Percentiles rank a stretch among this genome's conserved stretches.
phyloP scores from a whole-genome alignment of 1,140 invertebrate species.

The Venturia canescens region DNA sequence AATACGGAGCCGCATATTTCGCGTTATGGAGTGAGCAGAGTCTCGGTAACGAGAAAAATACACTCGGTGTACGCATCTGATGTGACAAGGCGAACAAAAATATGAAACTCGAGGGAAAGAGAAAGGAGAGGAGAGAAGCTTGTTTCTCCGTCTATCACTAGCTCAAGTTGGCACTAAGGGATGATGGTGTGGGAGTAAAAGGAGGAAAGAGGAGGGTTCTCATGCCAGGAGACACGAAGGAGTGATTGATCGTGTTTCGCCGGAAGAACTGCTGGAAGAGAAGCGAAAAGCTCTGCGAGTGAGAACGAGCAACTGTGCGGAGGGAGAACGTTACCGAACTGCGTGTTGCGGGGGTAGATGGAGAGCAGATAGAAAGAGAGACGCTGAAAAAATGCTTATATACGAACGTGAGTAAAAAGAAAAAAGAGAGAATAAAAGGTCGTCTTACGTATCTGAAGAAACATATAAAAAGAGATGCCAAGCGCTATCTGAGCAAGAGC shows the following conservation, averaged over 20 bases:
- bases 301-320: slow-evolving; percentile 53
- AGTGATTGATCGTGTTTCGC: slow-evolving; percentile 77
- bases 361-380: slow-evolving; percentile 50
- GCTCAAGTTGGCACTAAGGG: slow-evolving; percentile 61
- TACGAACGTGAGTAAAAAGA: slow-evolving; percentile 48
- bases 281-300: slow-evolving; percentile 48
- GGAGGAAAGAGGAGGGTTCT: slow-evolving; percentile 63
- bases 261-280: slow-evolving; percentile 69
- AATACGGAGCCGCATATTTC: not conserved
- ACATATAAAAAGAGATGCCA: slow-evolving; percentile 30
- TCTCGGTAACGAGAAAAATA: slow-evolving; percentile 33
- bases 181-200: slow-evolving; percentile 69
- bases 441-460: slow-evolving; percentile 21
- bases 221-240: slow-evolving; percentile 72
- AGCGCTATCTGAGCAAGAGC: slow-evolving; percentile 26
- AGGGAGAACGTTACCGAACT: slow-evolving; percentile 55
- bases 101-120: not conserved
- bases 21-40: slow-evolving; percentile 2
- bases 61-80: slow-evolving; percentile 23
- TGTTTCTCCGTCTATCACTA: slow-evolving; percentile 59
- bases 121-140: slow-evolving; percentile 47
- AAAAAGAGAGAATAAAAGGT: slow-evolving; percentile 53
- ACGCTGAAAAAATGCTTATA: slow-evolving; percentile 30
- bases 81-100: slow-evolving; percentile 7
- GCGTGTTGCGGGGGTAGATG: slow-evolving; percentile 56